Percentiles rank a stretch among this genome's conserved stretches.
These are phyloP conservation scores for Laticauda colubrina DNA, from an alignment of 2,113 vertebrate species.

Conservation along the genomic window DNA sequence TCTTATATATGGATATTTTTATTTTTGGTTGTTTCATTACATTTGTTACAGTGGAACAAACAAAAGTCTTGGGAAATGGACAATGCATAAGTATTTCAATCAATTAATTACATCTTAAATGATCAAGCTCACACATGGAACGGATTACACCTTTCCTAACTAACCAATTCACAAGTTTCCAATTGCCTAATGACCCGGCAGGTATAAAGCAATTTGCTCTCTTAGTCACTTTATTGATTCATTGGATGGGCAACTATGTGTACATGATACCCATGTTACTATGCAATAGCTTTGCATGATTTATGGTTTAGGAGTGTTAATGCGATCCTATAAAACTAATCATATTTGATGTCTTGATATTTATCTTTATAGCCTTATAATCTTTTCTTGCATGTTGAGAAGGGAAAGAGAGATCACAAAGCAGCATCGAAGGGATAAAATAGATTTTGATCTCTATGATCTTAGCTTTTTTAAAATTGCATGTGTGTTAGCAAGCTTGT, in stretches of 20 bases:
- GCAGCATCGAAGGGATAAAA: slow-evolving; percentile 40
- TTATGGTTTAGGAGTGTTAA: not conserved
- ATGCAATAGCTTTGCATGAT: not conserved
- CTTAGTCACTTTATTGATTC: not conserved
- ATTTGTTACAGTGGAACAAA: not conserved
- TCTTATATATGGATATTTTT: not conserved
- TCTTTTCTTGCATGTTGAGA: not conserved
- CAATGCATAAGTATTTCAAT: not conserved
- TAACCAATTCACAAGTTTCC: not conserved
- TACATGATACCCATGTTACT: not conserved
- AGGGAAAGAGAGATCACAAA: not conserved
- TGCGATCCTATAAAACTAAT: not conserved
- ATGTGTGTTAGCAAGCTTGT: slow-evolving; percentile 52
- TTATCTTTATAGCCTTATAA: not conserved
- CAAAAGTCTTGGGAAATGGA: not conserved
- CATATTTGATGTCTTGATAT: not conserved
- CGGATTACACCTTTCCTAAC: not conserved
- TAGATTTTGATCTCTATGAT: slow-evolving; percentile 58
- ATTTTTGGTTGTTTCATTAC: not conserved
- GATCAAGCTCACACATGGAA: not conserved
- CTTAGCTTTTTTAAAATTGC: slow-evolving; percentile 50
- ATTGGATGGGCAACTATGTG: not conserved
- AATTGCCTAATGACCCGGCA: not conserved
- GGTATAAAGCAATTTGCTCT: not conserved
- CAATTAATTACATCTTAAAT: not conserved